A percentile compares a stretch with the other conserved stretches of the same genome.
Evolutionary conservation across 2,888 invertebrate genomes (phyloP).

Genomic region (Lithophane socia): DNA sequence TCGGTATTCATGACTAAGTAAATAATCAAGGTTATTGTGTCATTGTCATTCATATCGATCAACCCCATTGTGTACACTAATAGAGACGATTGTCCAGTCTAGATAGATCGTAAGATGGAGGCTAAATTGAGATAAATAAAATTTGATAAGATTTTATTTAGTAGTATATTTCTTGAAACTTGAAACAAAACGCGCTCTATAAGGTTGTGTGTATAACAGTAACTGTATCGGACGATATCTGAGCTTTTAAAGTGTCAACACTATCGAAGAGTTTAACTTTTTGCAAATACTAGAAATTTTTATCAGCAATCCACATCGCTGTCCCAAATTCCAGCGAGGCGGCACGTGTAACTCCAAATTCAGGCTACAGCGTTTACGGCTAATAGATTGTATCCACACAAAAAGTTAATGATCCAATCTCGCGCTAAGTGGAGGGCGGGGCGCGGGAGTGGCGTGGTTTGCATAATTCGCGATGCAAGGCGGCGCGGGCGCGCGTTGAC

Average conservation of each 20-base stretch:
- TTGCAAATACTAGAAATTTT: neutral
- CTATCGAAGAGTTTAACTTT: neutral
- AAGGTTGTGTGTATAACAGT: neutral
- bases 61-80: neutral
- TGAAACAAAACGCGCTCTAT: neutral
- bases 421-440: conserved; percentile 24
- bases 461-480: conserved; percentile 14
- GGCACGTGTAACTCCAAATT: conserved; percentile 14
- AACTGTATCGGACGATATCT: neutral
- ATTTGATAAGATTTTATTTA: no score
- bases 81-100: no score
- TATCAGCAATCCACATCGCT: neutral
- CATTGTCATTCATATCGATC: neutral
- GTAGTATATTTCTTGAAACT: no score
- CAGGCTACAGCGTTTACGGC: neutral
- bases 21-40: conserved; percentile 1
- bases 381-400: neutral
- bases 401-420: conserved; percentile 9
- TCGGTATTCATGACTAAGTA: neutral
- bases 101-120: neutral
- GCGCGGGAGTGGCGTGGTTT: conserved; percentile 22
- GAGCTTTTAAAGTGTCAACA: no score
- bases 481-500: conserved; percentile 42
- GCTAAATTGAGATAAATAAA: neutral
- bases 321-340: conserved; percentile 1